phyloP scores from a whole-genome alignment of 2,888 invertebrate genomes.

The Euzetes globulus region DNA sequence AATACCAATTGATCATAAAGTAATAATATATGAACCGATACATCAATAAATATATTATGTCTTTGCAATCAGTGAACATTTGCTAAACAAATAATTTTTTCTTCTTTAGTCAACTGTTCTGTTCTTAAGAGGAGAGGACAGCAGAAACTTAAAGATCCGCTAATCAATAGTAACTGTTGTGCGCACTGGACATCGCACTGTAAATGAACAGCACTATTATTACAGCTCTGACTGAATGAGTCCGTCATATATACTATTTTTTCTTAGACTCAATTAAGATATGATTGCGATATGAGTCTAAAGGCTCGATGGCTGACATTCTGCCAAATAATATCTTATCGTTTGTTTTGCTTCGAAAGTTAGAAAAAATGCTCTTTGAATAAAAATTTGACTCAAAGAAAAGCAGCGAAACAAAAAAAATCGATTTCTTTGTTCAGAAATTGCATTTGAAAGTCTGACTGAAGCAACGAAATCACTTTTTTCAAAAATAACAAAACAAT shows the following conservation, averaged over 20 bases:
- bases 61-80: background rate
- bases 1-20: background rate
- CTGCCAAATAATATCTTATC: no score
- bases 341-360: background rate
- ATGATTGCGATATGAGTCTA: background rate
- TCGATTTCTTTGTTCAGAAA: no score
- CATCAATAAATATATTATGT: background rate
- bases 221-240: background rate
- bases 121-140: background rate
- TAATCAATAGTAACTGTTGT: background rate
- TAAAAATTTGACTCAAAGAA: background rate
- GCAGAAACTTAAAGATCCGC: background rate
- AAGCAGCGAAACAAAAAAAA: no score
- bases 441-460: no score
- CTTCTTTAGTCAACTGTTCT: background rate
- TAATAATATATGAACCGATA: constrained; percentile 14
- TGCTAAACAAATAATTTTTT: background rate
- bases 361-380: background rate
- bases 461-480: no score
- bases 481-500: no score
- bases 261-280: background rate
- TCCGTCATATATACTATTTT: background rate
- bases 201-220: background rate
- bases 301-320: background rate
- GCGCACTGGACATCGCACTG: background rate